phyloP scores from a whole-genome alignment of 2,888 invertebrate genomes.

The Tanypteryx hageni region DNA sequence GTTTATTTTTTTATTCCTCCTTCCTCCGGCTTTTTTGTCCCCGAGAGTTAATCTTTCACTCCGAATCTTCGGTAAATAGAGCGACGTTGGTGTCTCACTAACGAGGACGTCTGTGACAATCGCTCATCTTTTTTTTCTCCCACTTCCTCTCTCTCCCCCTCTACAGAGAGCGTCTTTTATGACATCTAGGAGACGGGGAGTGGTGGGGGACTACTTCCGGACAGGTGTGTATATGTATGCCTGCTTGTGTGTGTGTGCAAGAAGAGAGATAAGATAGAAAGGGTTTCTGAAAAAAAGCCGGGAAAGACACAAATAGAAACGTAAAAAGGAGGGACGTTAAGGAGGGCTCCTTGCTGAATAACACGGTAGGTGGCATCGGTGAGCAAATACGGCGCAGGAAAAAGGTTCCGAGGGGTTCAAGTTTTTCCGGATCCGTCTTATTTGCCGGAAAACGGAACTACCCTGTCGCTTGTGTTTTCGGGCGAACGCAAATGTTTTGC shows the following conservation, averaged over 20 bases:
- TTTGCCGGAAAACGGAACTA: neutral
- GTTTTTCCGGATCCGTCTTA: neutral
- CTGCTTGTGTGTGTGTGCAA: neutral
- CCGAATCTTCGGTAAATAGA: neutral
- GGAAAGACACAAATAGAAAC: neutral
- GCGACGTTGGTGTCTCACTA: neutral
- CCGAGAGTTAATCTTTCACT: slow-evolving; percentile 29
- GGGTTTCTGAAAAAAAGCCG: neutral
- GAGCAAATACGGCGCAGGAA: neutral
- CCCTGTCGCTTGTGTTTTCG: slow-evolving; percentile 2
- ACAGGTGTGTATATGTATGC: neutral
- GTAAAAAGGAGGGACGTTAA: neutral
- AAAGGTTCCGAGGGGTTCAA: neutral
- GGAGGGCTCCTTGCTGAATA: too few relatives aligned
- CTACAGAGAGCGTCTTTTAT: neutral
- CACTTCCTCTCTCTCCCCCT: neutral
- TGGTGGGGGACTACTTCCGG: neutral
- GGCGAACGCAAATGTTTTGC: slow-evolving; percentile 33
- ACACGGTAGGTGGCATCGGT: too few relatives aligned
- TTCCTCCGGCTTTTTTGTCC: neutral
- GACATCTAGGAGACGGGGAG: neutral
- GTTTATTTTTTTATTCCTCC: neutral
- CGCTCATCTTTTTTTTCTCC: neutral
- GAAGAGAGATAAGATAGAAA: neutral
- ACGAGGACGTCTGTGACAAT: neutral